These are phyloP conservation scores for Intellagama lesueurii DNA, from an alignment of 2,797 vertebrate genomes.

Conservation along the genomic window DNA sequence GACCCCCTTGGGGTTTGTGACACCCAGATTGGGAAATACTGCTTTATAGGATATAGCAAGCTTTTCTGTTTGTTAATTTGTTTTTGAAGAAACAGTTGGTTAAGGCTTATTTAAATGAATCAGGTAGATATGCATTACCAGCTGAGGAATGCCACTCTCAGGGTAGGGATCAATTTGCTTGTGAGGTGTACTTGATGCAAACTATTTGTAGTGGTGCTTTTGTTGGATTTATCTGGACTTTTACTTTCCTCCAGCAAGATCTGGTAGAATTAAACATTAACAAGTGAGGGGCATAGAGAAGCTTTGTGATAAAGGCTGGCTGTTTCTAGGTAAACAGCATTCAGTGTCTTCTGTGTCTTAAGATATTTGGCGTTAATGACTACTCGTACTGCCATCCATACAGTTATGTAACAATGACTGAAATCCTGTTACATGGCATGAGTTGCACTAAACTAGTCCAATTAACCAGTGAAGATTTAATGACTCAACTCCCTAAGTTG, in stretches of 20 bases:
- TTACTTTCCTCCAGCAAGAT: not conserved
- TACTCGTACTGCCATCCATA: not conserved
- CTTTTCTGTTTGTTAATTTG: not conserved
- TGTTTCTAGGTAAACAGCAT: not conserved
- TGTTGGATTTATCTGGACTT: not conserved
- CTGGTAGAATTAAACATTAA: not conserved
- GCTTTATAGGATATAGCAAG: not conserved
- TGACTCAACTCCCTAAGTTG: too few relatives aligned
- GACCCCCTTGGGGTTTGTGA: too few relatives aligned
- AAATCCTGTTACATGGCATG: too few relatives aligned
- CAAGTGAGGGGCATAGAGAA: not conserved
- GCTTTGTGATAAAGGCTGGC: not conserved
- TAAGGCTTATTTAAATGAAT: not conserved
- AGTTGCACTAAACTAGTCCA: too few relatives aligned
- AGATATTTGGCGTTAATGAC: not conserved
- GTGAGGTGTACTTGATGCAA: too few relatives aligned
- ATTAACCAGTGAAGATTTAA: too few relatives aligned
- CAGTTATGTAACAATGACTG: not conserved
- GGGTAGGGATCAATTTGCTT: not conserved
- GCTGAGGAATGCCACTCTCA: not conserved
- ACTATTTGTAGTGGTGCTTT: too few relatives aligned
- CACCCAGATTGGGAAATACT: too few relatives aligned
- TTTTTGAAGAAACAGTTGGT: not conserved
- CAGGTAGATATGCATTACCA: not conserved
- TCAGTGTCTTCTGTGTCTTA: not conserved